Base-by-base conservation (phyloP, 2,797 vertebrate species). In the Anguilla megastoma region DNA sequence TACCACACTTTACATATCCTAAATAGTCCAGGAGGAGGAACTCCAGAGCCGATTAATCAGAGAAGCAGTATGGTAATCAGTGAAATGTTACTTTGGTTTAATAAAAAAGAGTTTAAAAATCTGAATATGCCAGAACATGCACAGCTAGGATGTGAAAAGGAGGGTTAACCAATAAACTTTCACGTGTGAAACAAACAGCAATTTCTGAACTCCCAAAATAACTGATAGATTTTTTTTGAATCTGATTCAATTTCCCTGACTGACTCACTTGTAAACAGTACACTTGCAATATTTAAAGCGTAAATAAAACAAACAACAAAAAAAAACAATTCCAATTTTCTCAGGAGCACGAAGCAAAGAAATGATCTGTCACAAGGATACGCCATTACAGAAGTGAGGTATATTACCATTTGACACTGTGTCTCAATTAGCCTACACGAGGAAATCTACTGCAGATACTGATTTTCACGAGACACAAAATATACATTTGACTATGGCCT, bases 161-260 rank as follows among this genome's bases (percentile, higher is more conserved):
- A 27, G 1, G 21, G 21, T 24, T 69, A n/a, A 41, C 36, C 18
- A 21, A 45, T 5, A 41, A 16, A 36, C 16, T 5, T 45, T 45
- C 41, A 45, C 41, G 41, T 45, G 41, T 45, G 41, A 63, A 24
- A 63, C 60, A 6, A 24, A 63, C 24, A 21, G 60, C 52, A 10
- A 58, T 69, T n/a, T 69, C 63, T 69, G 24, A 69, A 69, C 63
- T 69, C 18, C 63, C n/a, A 69, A 69, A 69, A 69, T n/a, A 69
- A 69, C 63, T 69, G 24, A 27, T 71, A 71, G 24, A 63, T 21
- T 18, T 71, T 71, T 33, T 24, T 69, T 27, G 3, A 4, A 41
- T 69, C 63, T 69, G 63, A 69, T 69, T 24, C 69, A 30, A 71
- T 71, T 71, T 71, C n/a, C 69, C 27, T 33, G n/a, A 71, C 27